Conservation (phyloP, 2,113 vertebrate genomes). For the Pelusios castaneus region DNA sequence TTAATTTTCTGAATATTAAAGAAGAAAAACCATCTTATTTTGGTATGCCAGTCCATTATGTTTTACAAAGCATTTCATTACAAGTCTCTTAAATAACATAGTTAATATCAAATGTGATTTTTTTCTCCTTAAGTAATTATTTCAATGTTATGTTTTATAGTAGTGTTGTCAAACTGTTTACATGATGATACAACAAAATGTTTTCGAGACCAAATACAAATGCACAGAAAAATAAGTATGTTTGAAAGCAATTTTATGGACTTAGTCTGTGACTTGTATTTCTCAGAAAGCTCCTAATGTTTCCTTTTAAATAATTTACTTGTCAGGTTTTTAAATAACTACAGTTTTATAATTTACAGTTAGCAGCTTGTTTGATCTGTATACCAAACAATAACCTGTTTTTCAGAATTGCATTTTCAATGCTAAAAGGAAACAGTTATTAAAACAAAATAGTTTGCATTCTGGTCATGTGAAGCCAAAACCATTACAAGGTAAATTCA, state of each 20-base stretch:
- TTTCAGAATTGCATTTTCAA: background rate
- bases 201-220: background rate
- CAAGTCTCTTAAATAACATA: background rate
- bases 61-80: background rate
- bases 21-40: conserved; percentile 21
- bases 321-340: background rate
- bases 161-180: background rate
- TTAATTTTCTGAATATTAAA: background rate
- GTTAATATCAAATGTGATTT: background rate
- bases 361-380: background rate
- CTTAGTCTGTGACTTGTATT: fast-evolving
- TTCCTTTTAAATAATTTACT: background rate
- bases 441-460: background rate
- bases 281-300: background rate
- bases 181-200: background rate
- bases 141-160: background rate
- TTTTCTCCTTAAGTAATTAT: background rate
- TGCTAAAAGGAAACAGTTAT: background rate
- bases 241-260: background rate
- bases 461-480: background rate
- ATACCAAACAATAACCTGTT: background rate
- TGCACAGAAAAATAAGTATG: background rate
- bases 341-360: background rate
- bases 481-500: background rate
- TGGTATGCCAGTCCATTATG: background rate